Base-by-base conservation (phyloP, 2,113 vertebrate species). In the Bos javanicus region DNA sequence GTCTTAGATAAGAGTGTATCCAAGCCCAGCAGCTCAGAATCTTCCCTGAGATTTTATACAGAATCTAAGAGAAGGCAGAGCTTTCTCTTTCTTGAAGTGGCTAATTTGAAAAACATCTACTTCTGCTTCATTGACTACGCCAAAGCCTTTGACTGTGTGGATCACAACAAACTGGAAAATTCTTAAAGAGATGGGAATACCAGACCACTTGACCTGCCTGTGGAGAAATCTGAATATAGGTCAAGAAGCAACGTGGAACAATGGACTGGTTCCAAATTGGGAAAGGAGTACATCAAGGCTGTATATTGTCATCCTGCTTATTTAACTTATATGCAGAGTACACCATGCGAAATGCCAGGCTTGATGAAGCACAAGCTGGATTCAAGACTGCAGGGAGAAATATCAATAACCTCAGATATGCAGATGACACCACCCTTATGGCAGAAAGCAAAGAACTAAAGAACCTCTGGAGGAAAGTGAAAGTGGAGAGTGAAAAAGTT, bases 21-120 rank as follows among this genome's bases (percentile, higher is more conserved):
- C n/a, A 80, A 48, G 43, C 26, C 57, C 84, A 67, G 78, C 26
- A 67, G n/a, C 17, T 71, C 6, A 48, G 19, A 88, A 30, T 14
- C 26, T 56, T 57, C 43, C 15, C 25, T n/a, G 33, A 76, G 6
- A 39, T 78, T 87, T 46, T 82, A 21, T 52, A 85, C 8, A 54
- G 25, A 90, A 33, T 59, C 33, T 64, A 90, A 80, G 67, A 60
- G 59, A 91, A 95, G 33, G 30, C 84, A 94, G 87, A n/a, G n/a
- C 19, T 74, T 57, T 15, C 60, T 86, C 71, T 80, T 12, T 62
- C 62, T 80, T 80, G 81, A 78, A 60, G 57, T 81, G 17, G 43
- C n/a, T 57, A 67, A 82, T 76, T 19, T 67, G 16, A 67, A 19
- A 67, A 67, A 17, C 33, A 19, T n/a, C 62, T 67, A 19, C 62